Conservation (phyloP, 1,140 invertebrate species). For the Dinothrombium tinctorium region DNA sequence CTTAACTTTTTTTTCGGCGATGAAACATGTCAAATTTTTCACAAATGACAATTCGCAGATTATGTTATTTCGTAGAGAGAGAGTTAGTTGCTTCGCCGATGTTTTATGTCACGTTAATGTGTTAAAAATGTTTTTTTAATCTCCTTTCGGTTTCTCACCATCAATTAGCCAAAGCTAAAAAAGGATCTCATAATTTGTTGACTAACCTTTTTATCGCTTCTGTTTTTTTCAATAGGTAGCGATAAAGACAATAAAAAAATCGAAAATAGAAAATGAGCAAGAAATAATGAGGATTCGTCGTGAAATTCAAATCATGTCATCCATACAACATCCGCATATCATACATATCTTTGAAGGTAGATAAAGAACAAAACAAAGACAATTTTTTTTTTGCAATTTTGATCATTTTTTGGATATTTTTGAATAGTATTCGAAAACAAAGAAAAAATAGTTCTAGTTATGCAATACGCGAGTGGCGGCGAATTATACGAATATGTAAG, state of each 20-base stretch:
- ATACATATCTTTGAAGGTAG: conserved; percentile 96
- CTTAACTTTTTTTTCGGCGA: no score
- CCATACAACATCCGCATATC: conserved; percentile 90
- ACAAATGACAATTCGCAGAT: no score
- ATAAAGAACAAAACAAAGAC: background rate
- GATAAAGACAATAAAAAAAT: conserved; percentile 97
- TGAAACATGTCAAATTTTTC: no score
- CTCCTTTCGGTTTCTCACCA: no score
- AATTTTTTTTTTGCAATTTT: background rate
- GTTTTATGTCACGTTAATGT: no score
- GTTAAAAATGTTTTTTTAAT: no score
- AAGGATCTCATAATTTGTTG: no score
- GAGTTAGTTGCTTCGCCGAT: no score
- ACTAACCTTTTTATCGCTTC: no score
- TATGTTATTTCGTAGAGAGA: no score
- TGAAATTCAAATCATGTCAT: conserved; percentile 97
- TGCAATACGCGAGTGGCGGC: conserved; percentile 96
- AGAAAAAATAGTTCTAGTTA: conserved; percentile 95
- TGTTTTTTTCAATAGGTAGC: conserved; percentile 33
- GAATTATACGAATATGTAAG: conserved; percentile 96
- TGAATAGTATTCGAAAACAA: conserved; percentile 86
- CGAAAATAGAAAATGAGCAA: conserved; percentile 91
- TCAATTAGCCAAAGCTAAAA: no score
- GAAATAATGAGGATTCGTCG: conserved; percentile 79
- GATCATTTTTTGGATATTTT: background rate